These are phyloP conservation scores for Bubo scandiacus DNA, from an alignment of 2,113 vertebrate genomes.

Conservation along the genomic window DNA sequence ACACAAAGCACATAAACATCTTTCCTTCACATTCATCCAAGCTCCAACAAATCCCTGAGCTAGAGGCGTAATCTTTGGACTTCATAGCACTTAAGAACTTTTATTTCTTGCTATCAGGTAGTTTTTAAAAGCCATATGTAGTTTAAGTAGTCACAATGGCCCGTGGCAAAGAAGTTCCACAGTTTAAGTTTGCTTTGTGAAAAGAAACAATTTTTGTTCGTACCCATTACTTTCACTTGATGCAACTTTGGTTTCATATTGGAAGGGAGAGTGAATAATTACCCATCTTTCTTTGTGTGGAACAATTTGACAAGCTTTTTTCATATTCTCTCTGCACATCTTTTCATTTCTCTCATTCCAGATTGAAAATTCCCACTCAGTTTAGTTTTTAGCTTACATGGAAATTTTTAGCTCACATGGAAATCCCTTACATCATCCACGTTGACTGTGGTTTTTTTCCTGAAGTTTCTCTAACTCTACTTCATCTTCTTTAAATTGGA, in stretches of 20 bases:
- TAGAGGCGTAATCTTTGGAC: neutral
- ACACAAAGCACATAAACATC: neutral
- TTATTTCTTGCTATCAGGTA: neutral
- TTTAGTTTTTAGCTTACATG: neutral
- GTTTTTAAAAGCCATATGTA: neutral
- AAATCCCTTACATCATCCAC: neutral
- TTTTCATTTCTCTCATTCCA: neutral
- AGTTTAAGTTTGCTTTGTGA: neutral
- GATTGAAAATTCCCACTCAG: neutral
- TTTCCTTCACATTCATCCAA: neutral
- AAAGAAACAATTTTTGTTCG: neutral
- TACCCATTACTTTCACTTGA: neutral
- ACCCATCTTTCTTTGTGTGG: neutral
- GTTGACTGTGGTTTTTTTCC: neutral
- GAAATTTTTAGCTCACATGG: neutral
- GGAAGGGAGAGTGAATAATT: neutral
- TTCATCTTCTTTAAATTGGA: neutral
- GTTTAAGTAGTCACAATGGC: neutral
- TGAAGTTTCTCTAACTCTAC: neutral
- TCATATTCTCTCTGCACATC: neutral
- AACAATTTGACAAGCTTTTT: neutral
- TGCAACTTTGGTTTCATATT: neutral
- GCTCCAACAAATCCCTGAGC: neutral
- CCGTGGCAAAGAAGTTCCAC: neutral
- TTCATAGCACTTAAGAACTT: neutral